phyloP scores from a whole-genome alignment of 2,797 vertebrate genomes.

The Furcifer pardalis region DNA sequence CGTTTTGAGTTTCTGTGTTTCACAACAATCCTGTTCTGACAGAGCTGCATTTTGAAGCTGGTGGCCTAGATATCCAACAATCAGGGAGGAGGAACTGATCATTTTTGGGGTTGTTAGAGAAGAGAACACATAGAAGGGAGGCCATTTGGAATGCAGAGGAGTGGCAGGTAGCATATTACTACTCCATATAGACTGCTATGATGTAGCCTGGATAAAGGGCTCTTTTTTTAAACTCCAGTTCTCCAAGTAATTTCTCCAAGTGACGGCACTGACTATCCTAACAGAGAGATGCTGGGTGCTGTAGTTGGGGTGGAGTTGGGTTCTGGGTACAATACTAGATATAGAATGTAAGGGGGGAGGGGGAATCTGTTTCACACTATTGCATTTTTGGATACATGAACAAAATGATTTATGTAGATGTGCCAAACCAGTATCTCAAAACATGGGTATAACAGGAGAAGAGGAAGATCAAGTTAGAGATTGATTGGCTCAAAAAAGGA shows the following conservation, averaged over 20 bases:
- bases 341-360: neutral
- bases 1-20: neutral
- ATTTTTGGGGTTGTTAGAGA: neutral
- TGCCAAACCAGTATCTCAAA: neutral
- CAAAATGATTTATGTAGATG: neutral
- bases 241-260: too few species aligned
- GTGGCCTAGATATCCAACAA: neutral
- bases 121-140: neutral
- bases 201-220: too few species aligned
- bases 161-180: neutral
- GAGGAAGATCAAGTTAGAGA: too few species aligned
- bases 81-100: neutral
- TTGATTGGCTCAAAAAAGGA: too few species aligned
- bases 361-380: neutral
- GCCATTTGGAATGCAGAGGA: neutral
- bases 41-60: neutral
- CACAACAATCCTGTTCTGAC: neutral
- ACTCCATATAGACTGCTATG: neutral
- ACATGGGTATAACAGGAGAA: neutral
- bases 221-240: too few species aligned
- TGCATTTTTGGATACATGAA: neutral
- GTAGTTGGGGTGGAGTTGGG: too few species aligned
- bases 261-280: too few species aligned
- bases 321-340: too few species aligned
- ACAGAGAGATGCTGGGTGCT: too few species aligned